phyloP scores from a whole-genome alignment of 2,113 vertebrate genomes.

The Rallus limicola region DNA sequence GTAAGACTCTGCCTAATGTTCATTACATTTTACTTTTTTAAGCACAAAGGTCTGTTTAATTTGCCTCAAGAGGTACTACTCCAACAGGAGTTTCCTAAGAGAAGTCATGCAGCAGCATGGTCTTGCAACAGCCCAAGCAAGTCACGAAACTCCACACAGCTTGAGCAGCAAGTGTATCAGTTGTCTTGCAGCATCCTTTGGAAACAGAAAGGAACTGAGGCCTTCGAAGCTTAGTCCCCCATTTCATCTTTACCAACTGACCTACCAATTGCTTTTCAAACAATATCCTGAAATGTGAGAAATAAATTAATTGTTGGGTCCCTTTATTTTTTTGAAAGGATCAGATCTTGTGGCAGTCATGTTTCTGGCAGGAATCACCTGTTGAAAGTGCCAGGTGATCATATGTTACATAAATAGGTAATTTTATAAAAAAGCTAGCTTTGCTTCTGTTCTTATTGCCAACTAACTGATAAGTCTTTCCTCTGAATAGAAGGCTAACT shows the following conservation, averaged over 20 bases:
- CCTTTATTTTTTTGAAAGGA: not conserved
- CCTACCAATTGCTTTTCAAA: not conserved
- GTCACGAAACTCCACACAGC: not conserved
- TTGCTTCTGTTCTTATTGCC: not conserved
- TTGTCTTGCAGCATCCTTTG: not conserved
- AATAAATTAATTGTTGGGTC: not conserved
- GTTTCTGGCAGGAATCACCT: not conserved
- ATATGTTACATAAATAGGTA: not conserved
- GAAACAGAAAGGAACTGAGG: not conserved
- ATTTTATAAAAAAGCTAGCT: not conserved
- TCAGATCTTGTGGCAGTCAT: not conserved
- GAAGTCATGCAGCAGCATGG: not conserved
- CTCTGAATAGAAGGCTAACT: not conserved
- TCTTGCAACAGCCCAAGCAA: not conserved
- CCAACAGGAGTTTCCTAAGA: not conserved
- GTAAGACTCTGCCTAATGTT: not conserved
- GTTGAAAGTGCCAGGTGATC: not conserved
- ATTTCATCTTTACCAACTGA: not conserved
- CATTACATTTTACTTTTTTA: not conserved
- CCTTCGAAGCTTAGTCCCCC: not conserved
- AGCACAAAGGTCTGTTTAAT: not conserved
- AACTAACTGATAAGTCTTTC: not conserved
- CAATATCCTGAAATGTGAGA: not conserved
- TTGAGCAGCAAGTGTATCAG: not conserved
- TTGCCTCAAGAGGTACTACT: not conserved